Conservation (phyloP, 1,140 invertebrate genomes). For the Cydia splendana region DNA sequence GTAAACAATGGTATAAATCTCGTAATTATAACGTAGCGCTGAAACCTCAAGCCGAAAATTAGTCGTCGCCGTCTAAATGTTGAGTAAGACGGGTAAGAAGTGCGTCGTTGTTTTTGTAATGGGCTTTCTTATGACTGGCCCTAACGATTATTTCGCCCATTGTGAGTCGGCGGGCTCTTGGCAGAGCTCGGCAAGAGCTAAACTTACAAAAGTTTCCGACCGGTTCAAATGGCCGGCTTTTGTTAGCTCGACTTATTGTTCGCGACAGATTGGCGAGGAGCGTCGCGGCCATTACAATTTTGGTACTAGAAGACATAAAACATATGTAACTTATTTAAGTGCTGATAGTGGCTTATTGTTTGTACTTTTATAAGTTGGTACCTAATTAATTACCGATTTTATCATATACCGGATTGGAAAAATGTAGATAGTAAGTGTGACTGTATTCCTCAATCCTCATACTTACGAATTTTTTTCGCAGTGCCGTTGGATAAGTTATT, state of each 20-base stretch:
- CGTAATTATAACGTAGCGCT: slow-evolving; percentile 34
- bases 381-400: no score
- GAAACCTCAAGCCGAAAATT: slow-evolving; percentile 46
- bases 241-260: slow-evolving; percentile 78
- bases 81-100: slow-evolving; percentile 61
- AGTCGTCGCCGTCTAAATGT: slow-evolving; percentile 64
- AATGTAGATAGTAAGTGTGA: no score
- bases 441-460: no score
- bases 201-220: slow-evolving; percentile 78
- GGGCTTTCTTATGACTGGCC: slow-evolving; percentile 67
- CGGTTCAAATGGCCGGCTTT: slow-evolving; percentile 78
- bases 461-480: no score
- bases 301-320: slow-evolving; percentile 48
- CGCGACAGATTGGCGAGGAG: slow-evolving; percentile 76
- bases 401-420: no score
- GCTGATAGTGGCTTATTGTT: not conserved
- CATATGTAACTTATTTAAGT: slow-evolving; percentile 39
- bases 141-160: slow-evolving; percentile 75
- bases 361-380: not conserved
- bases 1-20: slow-evolving; percentile 28
- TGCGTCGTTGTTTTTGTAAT: slow-evolving; percentile 73
- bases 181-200: slow-evolving; percentile 72
- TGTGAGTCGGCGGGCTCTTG: slow-evolving; percentile 65
- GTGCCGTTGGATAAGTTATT: no score
- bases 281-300: slow-evolving; percentile 56